Conservation (phyloP, 1,140 invertebrate species). For the Drosophila kurseongensis region DNA sequence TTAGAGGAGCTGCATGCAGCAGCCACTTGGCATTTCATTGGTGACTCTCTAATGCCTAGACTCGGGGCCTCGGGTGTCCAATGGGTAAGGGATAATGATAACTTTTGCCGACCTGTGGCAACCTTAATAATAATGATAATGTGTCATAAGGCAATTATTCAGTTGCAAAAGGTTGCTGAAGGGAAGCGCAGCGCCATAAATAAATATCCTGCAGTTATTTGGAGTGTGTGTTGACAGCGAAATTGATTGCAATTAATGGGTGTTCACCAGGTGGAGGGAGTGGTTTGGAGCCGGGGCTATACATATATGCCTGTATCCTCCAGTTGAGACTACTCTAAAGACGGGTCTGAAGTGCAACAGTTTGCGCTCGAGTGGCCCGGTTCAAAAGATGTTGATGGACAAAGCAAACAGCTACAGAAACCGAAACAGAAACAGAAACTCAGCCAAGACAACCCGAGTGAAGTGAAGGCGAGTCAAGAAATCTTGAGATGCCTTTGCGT, state of each 20-base stretch:
- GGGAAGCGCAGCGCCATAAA: conserved; percentile 55
- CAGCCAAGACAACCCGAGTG: conserved; percentile 12
- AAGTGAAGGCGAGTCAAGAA: conserved; percentile 34
- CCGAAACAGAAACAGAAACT: conserved; percentile 12
- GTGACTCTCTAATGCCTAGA: conserved; percentile 57
- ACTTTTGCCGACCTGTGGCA: conserved; percentile 26
- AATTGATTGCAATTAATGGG: conserved; percentile 82
- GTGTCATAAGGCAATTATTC: conserved; percentile 83
- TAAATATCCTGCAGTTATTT: conserved; percentile 82
- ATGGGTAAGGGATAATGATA: conserved; percentile 60
- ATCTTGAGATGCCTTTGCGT: conserved; percentile 61
- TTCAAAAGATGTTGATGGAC: conserved; percentile 73
- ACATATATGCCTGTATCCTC: conserved; percentile 3
- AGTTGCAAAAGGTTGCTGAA: conserved; percentile 70
- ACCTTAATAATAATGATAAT: conserved; percentile 80
- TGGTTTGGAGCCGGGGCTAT: neutral
- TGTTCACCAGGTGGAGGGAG: neutral
- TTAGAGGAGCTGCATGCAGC: conserved; percentile 12
- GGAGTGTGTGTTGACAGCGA: conserved; percentile 80
- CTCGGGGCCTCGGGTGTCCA: conserved; percentile 17
- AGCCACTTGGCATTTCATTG: conserved; percentile 43
- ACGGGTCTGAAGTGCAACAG: conserved; percentile 59
- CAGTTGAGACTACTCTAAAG: conserved; percentile 10
- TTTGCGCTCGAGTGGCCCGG: conserved; percentile 57
- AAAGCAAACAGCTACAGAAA: conserved; percentile 58